Percentiles rank a stretch among this genome's conserved stretches.
Conservation (phyloP, 2,113 vertebrate species). For the Cepphus grylle region DNA sequence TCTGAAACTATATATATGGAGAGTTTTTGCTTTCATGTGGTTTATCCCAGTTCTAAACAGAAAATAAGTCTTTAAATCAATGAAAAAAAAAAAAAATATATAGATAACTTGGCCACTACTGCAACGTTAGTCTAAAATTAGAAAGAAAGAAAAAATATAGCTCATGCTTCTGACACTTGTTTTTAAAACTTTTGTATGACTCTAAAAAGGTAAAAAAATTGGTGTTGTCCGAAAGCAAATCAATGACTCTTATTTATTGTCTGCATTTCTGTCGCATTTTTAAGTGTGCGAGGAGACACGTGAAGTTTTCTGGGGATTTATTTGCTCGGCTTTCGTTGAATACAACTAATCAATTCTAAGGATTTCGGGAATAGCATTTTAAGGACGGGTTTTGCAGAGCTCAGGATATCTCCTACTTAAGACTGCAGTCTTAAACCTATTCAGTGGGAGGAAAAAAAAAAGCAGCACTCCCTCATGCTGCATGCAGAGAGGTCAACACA, state of each 20-base stretch:
- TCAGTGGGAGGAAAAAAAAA: background rate
- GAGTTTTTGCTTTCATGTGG: background rate
- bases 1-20: background rate
- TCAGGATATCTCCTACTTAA: background rate
- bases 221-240: background rate
- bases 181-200: background rate
- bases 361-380: background rate
- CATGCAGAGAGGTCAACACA: background rate
- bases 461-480: fast-evolving
- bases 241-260: background rate
- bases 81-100: background rate
- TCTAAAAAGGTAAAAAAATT: background rate
- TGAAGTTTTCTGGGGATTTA: background rate
- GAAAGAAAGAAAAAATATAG: background rate
- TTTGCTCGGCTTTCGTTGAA: background rate
- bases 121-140: background rate
- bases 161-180: background rate
- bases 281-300: background rate
- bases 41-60: background rate
- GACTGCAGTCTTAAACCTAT: background rate
- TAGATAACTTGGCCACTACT: background rate
- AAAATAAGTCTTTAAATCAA: background rate
- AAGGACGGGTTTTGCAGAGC: background rate
- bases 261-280: background rate
- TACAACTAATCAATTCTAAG: background rate